These are phyloP conservation scores for Argyrosomus japonicus DNA, from an alignment of 2,113 vertebrate species.

Conservation along the genomic window DNA sequence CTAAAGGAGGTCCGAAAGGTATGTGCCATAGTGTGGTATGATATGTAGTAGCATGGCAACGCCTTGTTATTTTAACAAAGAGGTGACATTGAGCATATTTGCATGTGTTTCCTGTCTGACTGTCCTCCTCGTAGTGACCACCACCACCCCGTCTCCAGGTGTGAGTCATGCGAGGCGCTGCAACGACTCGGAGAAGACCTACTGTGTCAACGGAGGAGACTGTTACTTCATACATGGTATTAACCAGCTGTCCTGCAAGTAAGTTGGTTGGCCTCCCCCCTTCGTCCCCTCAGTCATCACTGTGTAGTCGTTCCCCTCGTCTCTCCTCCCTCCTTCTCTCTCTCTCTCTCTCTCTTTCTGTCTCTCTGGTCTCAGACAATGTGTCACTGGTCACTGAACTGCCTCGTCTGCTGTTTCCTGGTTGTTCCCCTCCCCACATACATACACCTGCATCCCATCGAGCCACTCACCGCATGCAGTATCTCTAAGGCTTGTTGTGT, in stretches of 20 bases:
- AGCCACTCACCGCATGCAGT: neutral
- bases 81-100: conserved; percentile 7
- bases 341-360: conserved; percentile 45
- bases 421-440: conserved; percentile 19
- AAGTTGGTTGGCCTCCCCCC: conserved; percentile 79
- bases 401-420: conserved; percentile 40
- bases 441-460: conserved; percentile 24
- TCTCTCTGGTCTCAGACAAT: conserved; percentile 39
- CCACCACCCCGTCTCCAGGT: conserved; percentile 91
- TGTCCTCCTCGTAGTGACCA: conserved; percentile 59
- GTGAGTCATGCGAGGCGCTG: conserved; percentile 94
- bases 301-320: conserved; percentile 36
- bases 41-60: neutral
- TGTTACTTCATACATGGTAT: conserved; percentile 99
- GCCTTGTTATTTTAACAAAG: conserved; percentile 9
- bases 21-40: neutral
- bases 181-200: conserved; percentile 95
- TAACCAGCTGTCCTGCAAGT: conserved; percentile 99
- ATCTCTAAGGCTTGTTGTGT: too few relatives aligned
- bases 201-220: conserved; percentile 96
- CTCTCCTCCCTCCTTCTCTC: conserved; percentile 52
- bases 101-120: conserved; percentile 22
- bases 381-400: conserved; percentile 44
- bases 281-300: conserved; percentile 44
- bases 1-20: conserved; percentile 7